Percentiles rank a stretch among this genome's conserved stretches.
Evolutionary conservation across 2,888 invertebrate species (phyloP).

Genomic region (Agriopis leucophaearia): DNA sequence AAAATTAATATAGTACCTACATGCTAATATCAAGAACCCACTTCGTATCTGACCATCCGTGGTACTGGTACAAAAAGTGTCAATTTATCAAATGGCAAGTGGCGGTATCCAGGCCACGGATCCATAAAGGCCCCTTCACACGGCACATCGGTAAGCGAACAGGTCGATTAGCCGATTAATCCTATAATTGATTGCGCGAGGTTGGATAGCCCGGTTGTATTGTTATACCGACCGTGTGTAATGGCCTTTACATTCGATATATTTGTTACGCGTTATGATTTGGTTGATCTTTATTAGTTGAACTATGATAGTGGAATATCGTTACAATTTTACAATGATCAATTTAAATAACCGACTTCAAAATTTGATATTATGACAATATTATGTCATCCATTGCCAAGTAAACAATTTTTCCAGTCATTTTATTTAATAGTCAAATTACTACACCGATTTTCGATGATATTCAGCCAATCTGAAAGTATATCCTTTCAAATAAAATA

Average conservation of each 20-base stretch:
- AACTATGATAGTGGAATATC: background rate
- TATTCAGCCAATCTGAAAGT: no score
- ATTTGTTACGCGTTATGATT: conserved; percentile 44
- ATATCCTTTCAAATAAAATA: no score
- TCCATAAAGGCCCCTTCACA: conserved; percentile 38
- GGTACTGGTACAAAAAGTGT: conserved; percentile 9
- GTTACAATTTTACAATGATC: no score
- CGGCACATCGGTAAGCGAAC: conserved; percentile 48
- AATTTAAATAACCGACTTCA: no score
- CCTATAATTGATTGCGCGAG: conserved; percentile 53
- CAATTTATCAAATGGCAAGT: conserved; percentile 16
- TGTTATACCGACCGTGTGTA: conserved; percentile 58
- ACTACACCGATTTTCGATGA: no score
- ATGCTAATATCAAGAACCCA: conserved; percentile 2
- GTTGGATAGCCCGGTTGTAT: conserved; percentile 50
- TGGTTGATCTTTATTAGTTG: conserved; percentile 25
- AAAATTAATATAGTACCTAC: no score
- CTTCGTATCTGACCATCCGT: background rate
- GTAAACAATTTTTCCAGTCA: no score
- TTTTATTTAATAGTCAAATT: no score
- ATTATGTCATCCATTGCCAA: no score
- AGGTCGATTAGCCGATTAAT: conserved; percentile 54
- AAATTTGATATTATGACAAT: no score
- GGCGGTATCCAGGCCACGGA: conserved; percentile 12
- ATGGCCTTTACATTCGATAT: conserved; percentile 50